These are phyloP conservation scores for Muscina levida DNA, from an alignment of 2,888 invertebrate species.

Conservation along the genomic window DNA sequence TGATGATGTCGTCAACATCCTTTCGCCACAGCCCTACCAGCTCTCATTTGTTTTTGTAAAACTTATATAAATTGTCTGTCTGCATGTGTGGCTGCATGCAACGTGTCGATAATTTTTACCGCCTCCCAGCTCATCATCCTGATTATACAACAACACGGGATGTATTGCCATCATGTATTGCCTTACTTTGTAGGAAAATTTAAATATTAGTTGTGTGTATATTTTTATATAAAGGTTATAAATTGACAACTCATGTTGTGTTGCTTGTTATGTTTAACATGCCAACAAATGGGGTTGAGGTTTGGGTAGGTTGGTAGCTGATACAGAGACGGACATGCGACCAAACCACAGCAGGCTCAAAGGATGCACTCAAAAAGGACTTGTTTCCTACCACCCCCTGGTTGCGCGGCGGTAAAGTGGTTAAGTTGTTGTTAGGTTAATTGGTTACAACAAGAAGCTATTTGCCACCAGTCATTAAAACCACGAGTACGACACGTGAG, in stretches of 20 bases:
- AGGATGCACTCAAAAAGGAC: background rate
- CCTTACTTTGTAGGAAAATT: constrained; percentile 49
- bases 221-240: constrained; percentile 28
- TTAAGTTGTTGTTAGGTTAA: constrained; percentile 58
- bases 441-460: constrained; percentile 44
- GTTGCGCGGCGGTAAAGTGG: background rate
- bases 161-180: background rate
- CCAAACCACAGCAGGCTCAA: background rate
- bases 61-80: constrained; percentile 24
- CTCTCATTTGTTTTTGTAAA: constrained; percentile 16
- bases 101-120: constrained; percentile 64
- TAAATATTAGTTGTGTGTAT: constrained; percentile 59
- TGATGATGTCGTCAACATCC: background rate
- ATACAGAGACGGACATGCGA: background rate
- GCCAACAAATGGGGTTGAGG: constrained; percentile 13
- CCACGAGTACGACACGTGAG: no score
- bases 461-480: background rate
- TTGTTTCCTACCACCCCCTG: background rate
- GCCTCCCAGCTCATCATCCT: background rate
- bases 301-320: constrained; percentile 7
- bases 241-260: constrained; percentile 66
- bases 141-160: no score
- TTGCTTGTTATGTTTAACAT: constrained; percentile 59
- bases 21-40: background rate
- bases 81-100: constrained; percentile 43